Base-by-base conservation (phyloP, 2,797 vertebrate genomes). In the Otolemur crassicaudatus region DNA sequence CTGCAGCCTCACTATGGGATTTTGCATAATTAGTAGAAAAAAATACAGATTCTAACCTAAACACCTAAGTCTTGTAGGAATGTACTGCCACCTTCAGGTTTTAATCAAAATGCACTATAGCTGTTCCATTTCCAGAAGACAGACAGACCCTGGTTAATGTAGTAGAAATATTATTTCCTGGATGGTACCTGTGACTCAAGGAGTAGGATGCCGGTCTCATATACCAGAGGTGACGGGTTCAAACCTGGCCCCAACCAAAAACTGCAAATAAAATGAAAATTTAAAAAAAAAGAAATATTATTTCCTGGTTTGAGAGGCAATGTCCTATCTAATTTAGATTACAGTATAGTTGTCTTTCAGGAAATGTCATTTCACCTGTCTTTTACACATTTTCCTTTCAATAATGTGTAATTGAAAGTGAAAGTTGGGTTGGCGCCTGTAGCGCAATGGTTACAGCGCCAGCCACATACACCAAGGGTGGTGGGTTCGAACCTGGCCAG, bases 31-130 rank as follows among this genome's bases (percentile, higher is more conserved):
- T 97, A 82, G 31, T 89, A 95, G 58, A 67, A 94, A 93, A 93
- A 97, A 96, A 91, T 90, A n/a, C 87, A 95, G 96, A 88, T 91
- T 93, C 53, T 96, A 97, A 80, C 82, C 37, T 92, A 90, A 98
- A 67, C 37, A 77, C 25, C 16, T 34, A 93, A 93, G 86, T 98
- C 96, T 91, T 88, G 81, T 53, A 98, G 97, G 97, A 98, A 97
- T 94, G 96, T 97, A 97, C 98, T 98, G 98, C 98, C 98, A 98
- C 97, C 98, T 99, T 97, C 98, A 98, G 98, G 98, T 92, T 97
- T 95, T 49, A 67, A 53, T 61, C 9, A 53, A 90, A 97, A 87
- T 16, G 43, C 40, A 79, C 20, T 72, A 25, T 23, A 80, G 49
- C 4, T 49, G n/a, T 72, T 53, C 80, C 60, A 56, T 70, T 75